Conservation (phyloP, 1,140 invertebrate genomes). For the Macrosteles quadrilineatus region DNA sequence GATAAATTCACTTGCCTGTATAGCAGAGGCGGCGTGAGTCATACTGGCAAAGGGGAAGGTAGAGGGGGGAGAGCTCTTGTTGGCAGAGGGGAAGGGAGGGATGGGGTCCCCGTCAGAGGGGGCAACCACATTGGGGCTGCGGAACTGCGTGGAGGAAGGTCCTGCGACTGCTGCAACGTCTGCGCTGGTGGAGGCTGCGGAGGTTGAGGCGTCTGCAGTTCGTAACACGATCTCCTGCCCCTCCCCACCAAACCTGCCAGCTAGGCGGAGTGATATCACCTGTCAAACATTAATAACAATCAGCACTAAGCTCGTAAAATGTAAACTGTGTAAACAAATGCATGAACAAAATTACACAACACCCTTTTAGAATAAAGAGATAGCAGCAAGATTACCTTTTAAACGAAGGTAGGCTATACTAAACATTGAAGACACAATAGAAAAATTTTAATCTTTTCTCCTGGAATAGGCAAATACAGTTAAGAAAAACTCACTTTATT, state of each 20-base stretch:
- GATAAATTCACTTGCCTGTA: too few relatives aligned
- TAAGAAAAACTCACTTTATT: too few relatives aligned
- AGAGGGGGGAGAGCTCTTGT: conserved; percentile 28
- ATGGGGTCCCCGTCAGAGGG: conserved; percentile 56
- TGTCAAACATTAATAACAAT: too few relatives aligned
- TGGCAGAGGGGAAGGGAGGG: conserved; percentile 51
- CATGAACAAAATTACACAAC: too few relatives aligned
- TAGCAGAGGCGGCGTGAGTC: conserved; percentile 75
- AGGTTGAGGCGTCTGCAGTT: conserved; percentile 56
- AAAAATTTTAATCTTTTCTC: too few relatives aligned
- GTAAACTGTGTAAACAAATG: too few relatives aligned
- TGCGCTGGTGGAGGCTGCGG: conserved; percentile 49
- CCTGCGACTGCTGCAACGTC: conserved; percentile 38
- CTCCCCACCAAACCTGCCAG: conserved; percentile 68
- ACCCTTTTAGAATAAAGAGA: too few relatives aligned
- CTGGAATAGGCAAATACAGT: too few relatives aligned
- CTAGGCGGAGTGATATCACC: conserved; percentile 85
- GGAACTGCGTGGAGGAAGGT: conserved; percentile 58
- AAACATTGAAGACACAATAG: too few relatives aligned
- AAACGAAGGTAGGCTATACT: too few relatives aligned
- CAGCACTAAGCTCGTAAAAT: too few relatives aligned
- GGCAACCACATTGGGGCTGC: conserved; percentile 81
- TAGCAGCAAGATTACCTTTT: too few relatives aligned
- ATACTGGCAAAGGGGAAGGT: conserved; percentile 87
- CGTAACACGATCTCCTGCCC: conserved; percentile 75